Conservation (phyloP, 2,888 invertebrate species). For the Camponotus fellah region DNA sequence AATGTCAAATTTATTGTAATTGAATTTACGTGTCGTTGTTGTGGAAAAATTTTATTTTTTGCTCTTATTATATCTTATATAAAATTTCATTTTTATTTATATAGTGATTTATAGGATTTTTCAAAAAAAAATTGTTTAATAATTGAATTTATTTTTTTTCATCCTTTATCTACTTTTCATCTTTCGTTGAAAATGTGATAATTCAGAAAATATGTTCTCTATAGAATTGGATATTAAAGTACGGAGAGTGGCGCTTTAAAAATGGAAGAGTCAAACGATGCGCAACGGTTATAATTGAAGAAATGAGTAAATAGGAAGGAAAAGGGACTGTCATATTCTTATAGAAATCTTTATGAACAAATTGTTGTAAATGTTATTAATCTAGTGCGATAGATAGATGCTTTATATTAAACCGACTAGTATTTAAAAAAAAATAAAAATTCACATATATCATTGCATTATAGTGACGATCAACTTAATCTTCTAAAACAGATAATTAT, state of each 20-base stretch:
- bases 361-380: not conserved
- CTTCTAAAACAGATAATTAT: not conserved
- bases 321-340: slow-evolving; percentile 5
- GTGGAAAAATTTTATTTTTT: not conserved
- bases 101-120: not conserved
- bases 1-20: not conserved
- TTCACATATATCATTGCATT: not conserved
- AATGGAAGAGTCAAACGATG: slow-evolving; percentile 37
- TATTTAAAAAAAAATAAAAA: not conserved
- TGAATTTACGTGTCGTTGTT: not conserved
- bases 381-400: not conserved
- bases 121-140: slow-evolving; percentile 1
- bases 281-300: slow-evolving; percentile 45
- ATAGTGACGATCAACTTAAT: not conserved
- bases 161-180: not conserved
- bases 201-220: slow-evolving; percentile 22
- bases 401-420: not conserved
- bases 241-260: slow-evolving; percentile 23
- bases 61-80: not conserved
- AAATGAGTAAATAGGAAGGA: not conserved
- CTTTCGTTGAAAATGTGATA: slow-evolving; percentile 10
- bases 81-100: slow-evolving; percentile 1
- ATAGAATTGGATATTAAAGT: not conserved
- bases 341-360: slow-evolving; percentile 14
- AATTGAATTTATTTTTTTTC: not conserved